Evolutionary conservation across 2,888 invertebrate genomes (phyloP).

Genomic region (Julus scandinavius): DNA sequence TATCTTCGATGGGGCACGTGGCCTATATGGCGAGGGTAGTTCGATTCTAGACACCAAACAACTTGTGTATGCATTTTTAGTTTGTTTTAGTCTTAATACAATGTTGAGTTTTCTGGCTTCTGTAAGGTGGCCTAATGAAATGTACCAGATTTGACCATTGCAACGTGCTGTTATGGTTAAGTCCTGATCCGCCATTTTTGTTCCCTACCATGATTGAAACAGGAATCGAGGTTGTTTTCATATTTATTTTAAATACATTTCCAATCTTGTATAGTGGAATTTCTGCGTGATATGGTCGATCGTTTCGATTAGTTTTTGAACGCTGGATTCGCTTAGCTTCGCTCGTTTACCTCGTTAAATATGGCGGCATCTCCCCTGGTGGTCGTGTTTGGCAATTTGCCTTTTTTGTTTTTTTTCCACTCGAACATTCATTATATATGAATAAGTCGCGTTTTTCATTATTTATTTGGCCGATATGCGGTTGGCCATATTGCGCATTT

Average conservation of each 20-base stretch:
- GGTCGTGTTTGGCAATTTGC: slow-evolving; percentile 4
- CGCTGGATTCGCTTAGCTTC: not conserved
- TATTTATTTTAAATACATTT: too few species aligned
- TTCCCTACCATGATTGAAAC: too few species aligned
- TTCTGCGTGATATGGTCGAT: not conserved
- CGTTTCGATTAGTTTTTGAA: slow-evolving; percentile 10
- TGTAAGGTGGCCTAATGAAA: too few species aligned
- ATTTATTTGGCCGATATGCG: slow-evolving; percentile 21
- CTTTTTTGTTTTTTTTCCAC: not conserved
- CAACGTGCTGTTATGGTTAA: not conserved
- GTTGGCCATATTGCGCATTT: slow-evolving; percentile 21
- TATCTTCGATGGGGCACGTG: not conserved
- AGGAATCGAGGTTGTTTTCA: too few species aligned
- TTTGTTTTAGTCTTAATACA: too few species aligned
- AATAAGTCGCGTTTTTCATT: slow-evolving; percentile 13
- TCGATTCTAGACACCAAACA: not conserved
- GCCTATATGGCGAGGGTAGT: not conserved
- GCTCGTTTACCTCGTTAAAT: not conserved
- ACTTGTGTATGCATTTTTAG: not conserved
- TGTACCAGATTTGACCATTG: too few species aligned
- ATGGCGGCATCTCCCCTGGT: slow-evolving; percentile 19
- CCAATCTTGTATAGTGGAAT: too few species aligned
- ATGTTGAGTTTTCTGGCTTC: not conserved
- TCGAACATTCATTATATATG: not conserved
- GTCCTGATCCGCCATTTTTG: too few species aligned